Percentiles rank a stretch among this genome's conserved stretches.
Evolutionary conservation across 1,140 invertebrate genomes (phyloP).

Genomic region (Hormaphis cornu): DNA sequence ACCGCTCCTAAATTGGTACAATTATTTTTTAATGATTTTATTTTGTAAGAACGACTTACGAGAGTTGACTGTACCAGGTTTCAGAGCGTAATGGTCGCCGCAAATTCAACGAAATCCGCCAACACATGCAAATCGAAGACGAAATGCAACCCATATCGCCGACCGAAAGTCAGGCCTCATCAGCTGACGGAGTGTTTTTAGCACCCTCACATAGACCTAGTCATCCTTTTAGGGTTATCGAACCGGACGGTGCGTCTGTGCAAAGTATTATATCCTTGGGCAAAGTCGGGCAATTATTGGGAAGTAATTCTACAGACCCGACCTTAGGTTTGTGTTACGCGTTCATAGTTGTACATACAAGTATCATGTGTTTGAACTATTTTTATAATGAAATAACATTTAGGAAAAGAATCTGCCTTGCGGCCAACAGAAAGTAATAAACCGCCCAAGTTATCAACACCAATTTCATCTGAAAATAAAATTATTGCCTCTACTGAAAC

Average conservation of each 20-base stretch:
- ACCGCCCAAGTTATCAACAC: slow-evolving; percentile 5
- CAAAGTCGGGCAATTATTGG: slow-evolving; percentile 63
- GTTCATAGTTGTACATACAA: background rate
- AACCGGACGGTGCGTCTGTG: slow-evolving; percentile 73
- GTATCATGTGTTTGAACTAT: background rate
- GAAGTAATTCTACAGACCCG: slow-evolving; percentile 44
- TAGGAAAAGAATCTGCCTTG: slow-evolving; percentile 13
- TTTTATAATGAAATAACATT: background rate
- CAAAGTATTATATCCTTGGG: slow-evolving; percentile 78
- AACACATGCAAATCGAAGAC: slow-evolving; percentile 74
- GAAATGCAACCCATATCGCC: slow-evolving; percentile 51
- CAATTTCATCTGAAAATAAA: slow-evolving; percentile 9
- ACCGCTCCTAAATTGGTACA: background rate
- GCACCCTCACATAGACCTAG: slow-evolving; percentile 50
- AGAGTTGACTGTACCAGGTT: slow-evolving; percentile 25
- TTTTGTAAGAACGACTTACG: slow-evolving; percentile 6
- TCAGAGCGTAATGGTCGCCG: slow-evolving; percentile 46
- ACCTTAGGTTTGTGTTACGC: slow-evolving; percentile 6
- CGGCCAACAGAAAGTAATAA: slow-evolving; percentile 9
- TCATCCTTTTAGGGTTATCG: slow-evolving; percentile 72
- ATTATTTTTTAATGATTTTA: background rate
- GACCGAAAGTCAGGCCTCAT: slow-evolving; percentile 68
- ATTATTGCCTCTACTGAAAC: background rate
- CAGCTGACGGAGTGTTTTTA: slow-evolving; percentile 53
- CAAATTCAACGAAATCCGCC: slow-evolving; percentile 69